These are phyloP conservation scores for Ditula angustiorana DNA, from an alignment of 2,888 invertebrate genomes.

Conservation along the genomic window DNA sequence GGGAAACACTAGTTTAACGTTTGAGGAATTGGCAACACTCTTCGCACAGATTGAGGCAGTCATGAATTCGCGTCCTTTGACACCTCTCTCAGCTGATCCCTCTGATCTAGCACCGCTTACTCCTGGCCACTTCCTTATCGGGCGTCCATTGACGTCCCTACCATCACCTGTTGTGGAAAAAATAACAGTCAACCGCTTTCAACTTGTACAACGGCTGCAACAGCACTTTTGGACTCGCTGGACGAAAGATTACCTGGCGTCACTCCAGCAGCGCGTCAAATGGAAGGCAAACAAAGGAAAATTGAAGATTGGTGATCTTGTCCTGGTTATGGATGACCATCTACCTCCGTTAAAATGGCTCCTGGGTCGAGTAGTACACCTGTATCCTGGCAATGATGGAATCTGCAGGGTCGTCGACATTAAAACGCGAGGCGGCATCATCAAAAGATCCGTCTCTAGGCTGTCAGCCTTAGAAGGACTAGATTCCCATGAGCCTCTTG, in stretches of 20 bases:
- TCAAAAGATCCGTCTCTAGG: neutral
- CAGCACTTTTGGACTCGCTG: neutral
- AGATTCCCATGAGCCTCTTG: neutral
- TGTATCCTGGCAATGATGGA: neutral
- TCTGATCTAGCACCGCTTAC: neutral
- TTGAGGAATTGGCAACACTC: neutral
- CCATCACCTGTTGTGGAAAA: neutral
- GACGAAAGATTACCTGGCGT: neutral
- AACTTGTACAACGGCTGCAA: neutral
- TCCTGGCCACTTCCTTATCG: conserved; percentile 1
- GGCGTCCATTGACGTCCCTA: conserved; percentile 5
- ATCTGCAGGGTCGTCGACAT: conserved; percentile 1
- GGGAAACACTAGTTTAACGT: neutral
- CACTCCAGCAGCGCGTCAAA: neutral
- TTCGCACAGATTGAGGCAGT: conserved; percentile 10
- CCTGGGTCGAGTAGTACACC: neutral
- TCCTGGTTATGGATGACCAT: neutral
- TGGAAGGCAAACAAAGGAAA: neutral
- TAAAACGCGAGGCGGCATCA: neutral
- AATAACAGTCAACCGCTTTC: neutral
- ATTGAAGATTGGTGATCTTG: neutral
- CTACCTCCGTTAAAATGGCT: neutral
- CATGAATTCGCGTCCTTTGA: conserved; percentile 4
- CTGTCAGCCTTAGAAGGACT: neutral
- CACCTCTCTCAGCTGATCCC: neutral